These are phyloP conservation scores for Siphamia tubifer DNA, from an alignment of 2,113 vertebrate genomes.

Conservation along the genomic window DNA sequence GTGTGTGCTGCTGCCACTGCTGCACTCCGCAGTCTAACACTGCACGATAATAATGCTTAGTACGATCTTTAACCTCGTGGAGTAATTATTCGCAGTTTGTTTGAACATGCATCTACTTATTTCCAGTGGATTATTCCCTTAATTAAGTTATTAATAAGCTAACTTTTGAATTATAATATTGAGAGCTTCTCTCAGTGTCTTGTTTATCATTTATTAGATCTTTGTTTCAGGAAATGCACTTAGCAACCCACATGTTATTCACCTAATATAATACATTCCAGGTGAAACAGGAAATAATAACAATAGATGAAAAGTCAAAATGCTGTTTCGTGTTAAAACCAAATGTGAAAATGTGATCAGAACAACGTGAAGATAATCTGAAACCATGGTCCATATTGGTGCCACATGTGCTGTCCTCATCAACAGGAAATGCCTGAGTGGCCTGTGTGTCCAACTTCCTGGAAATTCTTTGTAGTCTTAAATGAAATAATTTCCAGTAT, in stretches of 20 bases:
- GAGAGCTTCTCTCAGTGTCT: not conserved
- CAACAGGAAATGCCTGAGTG: constrained; percentile 11
- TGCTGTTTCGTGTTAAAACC: not conserved
- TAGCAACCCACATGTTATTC: not conserved
- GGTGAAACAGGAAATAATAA: constrained; percentile 15
- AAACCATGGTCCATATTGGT: not conserved
- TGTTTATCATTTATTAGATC: not conserved
- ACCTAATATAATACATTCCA: not conserved
- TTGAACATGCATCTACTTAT: not conserved
- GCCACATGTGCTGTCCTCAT: constrained; percentile 14
- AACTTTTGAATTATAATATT: not conserved
- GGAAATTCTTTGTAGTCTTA: constrained; percentile 28
- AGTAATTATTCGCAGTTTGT: not conserved
- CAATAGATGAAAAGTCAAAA: not conserved
- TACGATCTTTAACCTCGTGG: constrained; percentile 12
- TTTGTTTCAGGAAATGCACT: not conserved
- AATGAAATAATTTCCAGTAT: constrained; percentile 1
- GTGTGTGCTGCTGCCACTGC: constrained; percentile 15
- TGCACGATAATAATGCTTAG: not conserved
- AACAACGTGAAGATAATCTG: not conserved
- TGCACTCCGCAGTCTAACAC: not conserved
- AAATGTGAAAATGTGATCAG: not conserved
- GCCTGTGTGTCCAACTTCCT: constrained; percentile 11
- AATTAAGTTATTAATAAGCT: not conserved
- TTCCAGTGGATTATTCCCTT: not conserved